Conservation (phyloP, 2,113 vertebrate species). For the Terrapene triunguis region DNA sequence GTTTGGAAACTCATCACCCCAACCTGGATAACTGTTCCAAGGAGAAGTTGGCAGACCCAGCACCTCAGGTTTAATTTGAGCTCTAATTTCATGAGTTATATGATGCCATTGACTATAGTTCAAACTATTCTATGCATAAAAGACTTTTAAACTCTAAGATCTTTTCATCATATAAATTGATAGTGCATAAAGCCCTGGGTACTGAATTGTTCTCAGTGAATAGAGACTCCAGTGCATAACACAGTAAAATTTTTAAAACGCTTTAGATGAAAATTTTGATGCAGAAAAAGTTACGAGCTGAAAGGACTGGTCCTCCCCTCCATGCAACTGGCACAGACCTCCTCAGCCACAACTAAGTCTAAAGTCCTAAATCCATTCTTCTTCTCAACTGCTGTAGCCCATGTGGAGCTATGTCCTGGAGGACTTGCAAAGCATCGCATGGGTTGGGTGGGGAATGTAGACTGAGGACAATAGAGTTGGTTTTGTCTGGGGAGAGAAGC, state of each 20-base stretch:
- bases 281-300: rapidly evolving
- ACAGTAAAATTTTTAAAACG: too few species aligned
- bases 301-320: not conserved
- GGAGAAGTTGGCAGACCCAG: not conserved
- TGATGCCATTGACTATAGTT: not conserved
- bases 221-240: too few species aligned
- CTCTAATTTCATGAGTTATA: not conserved
- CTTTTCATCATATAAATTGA: not conserved
- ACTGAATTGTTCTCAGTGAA: not conserved
- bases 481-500: not conserved
- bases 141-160: conserved; percentile 2
- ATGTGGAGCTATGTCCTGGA: rapidly evolving
- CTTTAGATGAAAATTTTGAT: too few species aligned
- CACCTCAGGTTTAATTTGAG: not conserved
- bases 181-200: not conserved
- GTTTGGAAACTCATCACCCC: not conserved
- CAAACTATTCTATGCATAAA: not conserved
- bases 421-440: not conserved
- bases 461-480: not conserved
- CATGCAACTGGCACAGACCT: not conserved
- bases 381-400: not conserved
- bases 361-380: not conserved
- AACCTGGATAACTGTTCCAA: not conserved
- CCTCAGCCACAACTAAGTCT: not conserved
- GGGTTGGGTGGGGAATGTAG: not conserved